Conservation (phyloP, 2,113 vertebrate species). For the Vombatus ursinus region DNA sequence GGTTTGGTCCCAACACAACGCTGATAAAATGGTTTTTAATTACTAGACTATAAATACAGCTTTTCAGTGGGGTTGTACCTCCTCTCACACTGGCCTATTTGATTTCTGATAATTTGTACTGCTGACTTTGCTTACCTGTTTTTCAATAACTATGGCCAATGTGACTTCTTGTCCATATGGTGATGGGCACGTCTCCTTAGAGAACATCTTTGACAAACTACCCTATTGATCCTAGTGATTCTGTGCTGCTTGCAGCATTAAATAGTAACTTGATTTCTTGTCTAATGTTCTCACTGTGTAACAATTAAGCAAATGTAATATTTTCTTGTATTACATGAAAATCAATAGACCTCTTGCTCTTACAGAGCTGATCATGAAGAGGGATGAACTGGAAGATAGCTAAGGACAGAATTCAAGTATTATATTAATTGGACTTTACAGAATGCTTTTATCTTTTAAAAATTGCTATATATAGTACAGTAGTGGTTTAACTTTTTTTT, state of each 20-base stretch:
- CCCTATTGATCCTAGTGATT: slow-evolving; percentile 91
- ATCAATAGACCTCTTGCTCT: slow-evolving; percentile 96
- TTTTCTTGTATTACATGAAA: slow-evolving; percentile 99
- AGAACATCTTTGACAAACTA: slow-evolving; percentile 95
- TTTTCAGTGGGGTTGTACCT: slow-evolving; percentile 82
- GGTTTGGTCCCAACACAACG: slow-evolving; percentile 82
- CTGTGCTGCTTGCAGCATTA: slow-evolving; percentile 91
- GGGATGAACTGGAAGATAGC: slow-evolving; percentile 82
- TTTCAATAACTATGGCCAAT: slow-evolving; percentile 83
- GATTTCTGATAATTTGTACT: slow-evolving; percentile 96
- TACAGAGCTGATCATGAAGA: slow-evolving; percentile 82
- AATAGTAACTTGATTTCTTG: slow-evolving; percentile 92
- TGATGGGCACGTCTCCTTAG: slow-evolving; percentile 85
- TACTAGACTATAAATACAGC: slow-evolving; percentile 93
- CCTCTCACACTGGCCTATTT: slow-evolving; percentile 87
- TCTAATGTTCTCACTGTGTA: slow-evolving; percentile 89
- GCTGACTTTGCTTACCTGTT: slow-evolving; percentile 94
- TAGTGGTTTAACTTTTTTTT: background rate
- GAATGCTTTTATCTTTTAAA: slow-evolving; percentile 51
- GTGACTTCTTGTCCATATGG: slow-evolving; percentile 75
- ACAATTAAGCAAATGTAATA: slow-evolving; percentile 95
- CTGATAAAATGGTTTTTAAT: slow-evolving; percentile 98
- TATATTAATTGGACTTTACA: slow-evolving; percentile 65
- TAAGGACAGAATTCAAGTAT: slow-evolving; percentile 78
- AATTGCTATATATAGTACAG: background rate